Evolutionary conservation across 2,888 invertebrate species (phyloP).

Genomic region (Perithous albicinctus): DNA sequence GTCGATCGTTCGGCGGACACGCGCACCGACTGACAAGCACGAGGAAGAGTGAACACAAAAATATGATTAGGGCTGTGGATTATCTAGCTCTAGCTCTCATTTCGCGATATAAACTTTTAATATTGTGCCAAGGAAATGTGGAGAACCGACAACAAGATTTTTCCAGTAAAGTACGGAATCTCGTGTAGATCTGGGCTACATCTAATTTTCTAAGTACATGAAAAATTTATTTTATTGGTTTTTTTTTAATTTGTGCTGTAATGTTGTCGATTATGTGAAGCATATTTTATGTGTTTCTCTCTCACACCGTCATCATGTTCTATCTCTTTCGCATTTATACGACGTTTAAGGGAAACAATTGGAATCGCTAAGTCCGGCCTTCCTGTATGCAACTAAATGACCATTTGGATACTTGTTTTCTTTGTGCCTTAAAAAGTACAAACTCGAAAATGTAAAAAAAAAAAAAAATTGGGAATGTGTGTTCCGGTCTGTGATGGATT

Average conservation of each 20-base stretch:
- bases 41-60: constrained; percentile 5
- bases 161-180: constrained; percentile 17
- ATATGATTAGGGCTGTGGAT: constrained; percentile 43
- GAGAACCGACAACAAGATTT: not conserved
- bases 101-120: constrained; percentile 31
- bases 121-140: constrained; percentile 56
- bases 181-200: not conserved
- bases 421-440: too few species aligned
- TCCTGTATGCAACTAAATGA: too few species aligned
- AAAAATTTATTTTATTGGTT: not conserved
- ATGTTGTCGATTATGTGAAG: not conserved
- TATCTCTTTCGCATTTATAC: too few species aligned
- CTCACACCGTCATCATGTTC: too few species aligned
- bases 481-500: too few species aligned
- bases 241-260: not conserved
- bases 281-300: too few species aligned
- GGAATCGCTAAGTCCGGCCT: too few species aligned
- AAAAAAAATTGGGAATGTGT: too few species aligned
- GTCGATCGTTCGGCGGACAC: constrained; percentile 13
- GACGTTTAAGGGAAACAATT: too few species aligned
- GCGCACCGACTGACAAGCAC: constrained; percentile 2
- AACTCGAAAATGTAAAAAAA: too few species aligned
- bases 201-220: constrained; percentile 2
- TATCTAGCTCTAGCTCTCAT: constrained; percentile 41
- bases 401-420: too few species aligned